These are phyloP conservation scores for Ataeniobius toweri DNA, from an alignment of 2,797 vertebrate genomes.

Conservation along the genomic window DNA sequence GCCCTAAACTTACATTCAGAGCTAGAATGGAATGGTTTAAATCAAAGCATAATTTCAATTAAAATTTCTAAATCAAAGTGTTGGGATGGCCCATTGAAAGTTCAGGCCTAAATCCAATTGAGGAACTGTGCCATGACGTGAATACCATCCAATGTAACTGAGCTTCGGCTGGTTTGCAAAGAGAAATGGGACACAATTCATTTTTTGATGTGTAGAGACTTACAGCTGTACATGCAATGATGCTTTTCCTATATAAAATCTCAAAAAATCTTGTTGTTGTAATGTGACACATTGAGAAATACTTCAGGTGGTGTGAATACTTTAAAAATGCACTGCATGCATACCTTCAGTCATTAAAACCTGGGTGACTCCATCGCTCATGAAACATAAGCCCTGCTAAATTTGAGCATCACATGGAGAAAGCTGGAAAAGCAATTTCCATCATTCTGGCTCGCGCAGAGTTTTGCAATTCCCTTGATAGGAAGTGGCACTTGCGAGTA, in stretches of 20 bases:
- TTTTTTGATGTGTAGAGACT: background rate
- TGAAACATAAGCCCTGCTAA: constrained; percentile 45
- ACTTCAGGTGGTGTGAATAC: background rate
- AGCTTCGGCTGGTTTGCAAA: no score
- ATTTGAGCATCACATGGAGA: constrained; percentile 24
- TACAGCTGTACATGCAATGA: background rate
- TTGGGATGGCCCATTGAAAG: background rate
- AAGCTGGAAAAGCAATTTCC: constrained; percentile 64
- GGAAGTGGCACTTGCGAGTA: constrained; percentile 40
- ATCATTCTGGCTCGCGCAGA: constrained; percentile 47
- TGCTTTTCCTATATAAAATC: no score
- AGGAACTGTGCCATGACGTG: no score
- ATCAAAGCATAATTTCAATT: no score
- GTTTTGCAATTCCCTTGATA: constrained; percentile 57
- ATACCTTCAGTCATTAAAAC: background rate
- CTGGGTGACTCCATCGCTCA: constrained; percentile 16
- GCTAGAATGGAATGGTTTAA: background rate
- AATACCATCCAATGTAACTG: background rate
- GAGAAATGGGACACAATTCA: no score
- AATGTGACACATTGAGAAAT: background rate
- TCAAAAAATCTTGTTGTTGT: no score
- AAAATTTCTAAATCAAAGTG: background rate
- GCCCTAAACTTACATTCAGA: background rate
- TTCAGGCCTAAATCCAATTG: background rate
- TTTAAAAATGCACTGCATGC: background rate